Conservation (phyloP, 2,797 vertebrate genomes). For the Nyctibius grandis region DNA sequence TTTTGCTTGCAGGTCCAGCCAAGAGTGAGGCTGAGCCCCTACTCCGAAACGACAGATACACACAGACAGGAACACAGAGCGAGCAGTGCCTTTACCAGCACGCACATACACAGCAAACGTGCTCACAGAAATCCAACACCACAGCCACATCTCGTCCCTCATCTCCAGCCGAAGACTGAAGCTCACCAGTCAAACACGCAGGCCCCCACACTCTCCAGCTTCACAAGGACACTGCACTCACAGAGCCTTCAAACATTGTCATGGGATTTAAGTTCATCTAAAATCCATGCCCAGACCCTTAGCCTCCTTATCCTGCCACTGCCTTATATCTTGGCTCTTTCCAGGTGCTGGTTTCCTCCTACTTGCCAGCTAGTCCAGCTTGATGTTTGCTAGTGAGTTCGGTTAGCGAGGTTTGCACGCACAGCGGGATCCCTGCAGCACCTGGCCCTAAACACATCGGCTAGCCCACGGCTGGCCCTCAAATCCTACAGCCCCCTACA, state of each 20-base stretch:
- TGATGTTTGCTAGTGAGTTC: background rate
- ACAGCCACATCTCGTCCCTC: background rate
- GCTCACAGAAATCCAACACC: fast-evolving
- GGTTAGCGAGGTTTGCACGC: fast-evolving
- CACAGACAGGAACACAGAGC: background rate
- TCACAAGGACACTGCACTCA: background rate
- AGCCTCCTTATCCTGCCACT: background rate
- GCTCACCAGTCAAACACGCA: fast-evolving
- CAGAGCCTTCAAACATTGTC: fast-evolving
- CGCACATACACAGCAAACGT: fast-evolving
- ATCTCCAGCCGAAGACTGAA: background rate
- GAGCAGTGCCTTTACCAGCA: background rate
- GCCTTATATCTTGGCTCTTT: background rate
- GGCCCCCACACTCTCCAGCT: background rate
- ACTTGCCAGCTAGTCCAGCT: background rate
- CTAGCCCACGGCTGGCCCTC: background rate
- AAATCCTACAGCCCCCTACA: background rate
- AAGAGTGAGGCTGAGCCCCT: background rate
- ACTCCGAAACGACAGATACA: background rate
- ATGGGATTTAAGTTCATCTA: fast-evolving
- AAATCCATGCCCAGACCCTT: fast-evolving
- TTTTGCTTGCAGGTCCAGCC: background rate
- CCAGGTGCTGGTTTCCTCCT: background rate
- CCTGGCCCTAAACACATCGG: fast-evolving
- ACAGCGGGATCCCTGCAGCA: fast-evolving